Percentiles rank a stretch among this genome's conserved stretches.
Conservation (phyloP, 2,888 invertebrate species). For the Rosalia funebris region DNA sequence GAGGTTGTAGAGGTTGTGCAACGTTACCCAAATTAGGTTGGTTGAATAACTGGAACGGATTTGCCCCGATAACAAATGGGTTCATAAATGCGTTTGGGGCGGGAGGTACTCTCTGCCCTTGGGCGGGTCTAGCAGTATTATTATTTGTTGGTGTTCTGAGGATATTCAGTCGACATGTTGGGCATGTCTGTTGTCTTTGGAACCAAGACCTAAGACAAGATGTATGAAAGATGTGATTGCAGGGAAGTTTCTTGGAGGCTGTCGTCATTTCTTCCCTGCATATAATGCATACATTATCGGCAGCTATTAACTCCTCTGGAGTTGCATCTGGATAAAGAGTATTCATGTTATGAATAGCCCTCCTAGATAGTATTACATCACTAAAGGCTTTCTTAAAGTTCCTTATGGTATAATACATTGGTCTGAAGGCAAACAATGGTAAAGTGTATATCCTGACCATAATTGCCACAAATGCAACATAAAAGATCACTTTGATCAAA, state of each 20-base stretch:
- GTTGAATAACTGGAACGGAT: conserved; percentile 56
- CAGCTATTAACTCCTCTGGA: conserved; percentile 86
- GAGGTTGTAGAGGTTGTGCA: conserved; percentile 36
- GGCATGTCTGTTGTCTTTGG: conserved; percentile 99
- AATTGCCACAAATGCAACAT: conserved; percentile 91
- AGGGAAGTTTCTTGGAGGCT: conserved; percentile 95
- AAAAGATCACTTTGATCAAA: conserved; percentile 78
- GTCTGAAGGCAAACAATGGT: conserved; percentile 97
- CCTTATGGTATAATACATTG: conserved; percentile 99
- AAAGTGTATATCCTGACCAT: conserved; percentile 96
- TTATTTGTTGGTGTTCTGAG: conserved; percentile 53
- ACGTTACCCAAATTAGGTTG: conserved; percentile 38
- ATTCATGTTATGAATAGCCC: conserved; percentile 98
- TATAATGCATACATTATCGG: conserved; percentile 99
- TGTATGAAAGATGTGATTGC: conserved; percentile 99
- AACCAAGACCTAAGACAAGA: conserved; percentile 99
- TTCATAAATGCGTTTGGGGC: conserved; percentile 54
- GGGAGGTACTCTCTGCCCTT: conserved; percentile 9
- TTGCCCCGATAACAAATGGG: conserved; percentile 47
- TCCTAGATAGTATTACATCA: conserved; percentile 95
- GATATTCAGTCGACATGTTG: conserved; percentile 94
- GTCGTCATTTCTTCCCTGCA: conserved; percentile 83
- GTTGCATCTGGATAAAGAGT: conserved; percentile 97
- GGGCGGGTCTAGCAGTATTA: conserved; percentile 54
- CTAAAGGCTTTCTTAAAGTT: conserved; percentile 97